phyloP scores from a whole-genome alignment of 2,888 invertebrate genomes.

The Meandrusa payeni region DNA sequence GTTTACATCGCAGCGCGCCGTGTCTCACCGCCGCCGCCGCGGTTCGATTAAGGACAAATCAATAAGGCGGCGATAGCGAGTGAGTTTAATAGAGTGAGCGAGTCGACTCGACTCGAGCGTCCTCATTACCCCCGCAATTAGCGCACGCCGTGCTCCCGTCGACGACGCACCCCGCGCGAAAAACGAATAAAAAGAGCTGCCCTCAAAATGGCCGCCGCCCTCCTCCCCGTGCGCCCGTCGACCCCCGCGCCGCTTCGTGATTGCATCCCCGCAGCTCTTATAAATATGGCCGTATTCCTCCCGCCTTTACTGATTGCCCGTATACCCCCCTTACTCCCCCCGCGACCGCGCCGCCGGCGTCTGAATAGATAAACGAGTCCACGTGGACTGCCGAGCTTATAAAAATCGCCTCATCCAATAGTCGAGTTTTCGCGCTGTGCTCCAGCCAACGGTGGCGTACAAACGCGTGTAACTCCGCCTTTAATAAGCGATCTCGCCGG shows the following conservation, averaged over 20 bases:
- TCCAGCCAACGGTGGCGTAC: constrained; percentile 49
- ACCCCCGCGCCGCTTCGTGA: constrained; percentile 80
- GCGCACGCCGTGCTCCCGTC: constrained; percentile 77
- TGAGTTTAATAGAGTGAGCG: constrained; percentile 78
- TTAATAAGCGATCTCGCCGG: constrained; percentile 77
- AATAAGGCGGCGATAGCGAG: constrained; percentile 79
- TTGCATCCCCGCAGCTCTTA: constrained; percentile 82
- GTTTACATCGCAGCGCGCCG: constrained; percentile 61
- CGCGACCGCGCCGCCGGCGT: constrained; percentile 81
- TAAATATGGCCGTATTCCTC: constrained; percentile 82
- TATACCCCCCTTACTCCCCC: constrained; percentile 79
- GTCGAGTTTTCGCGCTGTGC: constrained; percentile 37
- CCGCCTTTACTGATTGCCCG: constrained; percentile 82
- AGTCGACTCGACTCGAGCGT: constrained; percentile 68
- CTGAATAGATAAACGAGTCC: constrained; percentile 83
- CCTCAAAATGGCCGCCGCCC: constrained; percentile 87
- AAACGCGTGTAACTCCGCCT: constrained; percentile 78
- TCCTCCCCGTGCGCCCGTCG: constrained; percentile 68
- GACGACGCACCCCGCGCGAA: constrained; percentile 79
- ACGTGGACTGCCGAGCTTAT: constrained; percentile 79
- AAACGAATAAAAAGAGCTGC: constrained; percentile 84
- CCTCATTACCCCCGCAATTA: constrained; percentile 81
- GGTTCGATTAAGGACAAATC: constrained; percentile 76
- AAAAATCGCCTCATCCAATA: constrained; percentile 75
- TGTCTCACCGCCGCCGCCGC: constrained; percentile 46